Conservation (phyloP, 2,888 invertebrate species). For the Uloborus plumipes region DNA sequence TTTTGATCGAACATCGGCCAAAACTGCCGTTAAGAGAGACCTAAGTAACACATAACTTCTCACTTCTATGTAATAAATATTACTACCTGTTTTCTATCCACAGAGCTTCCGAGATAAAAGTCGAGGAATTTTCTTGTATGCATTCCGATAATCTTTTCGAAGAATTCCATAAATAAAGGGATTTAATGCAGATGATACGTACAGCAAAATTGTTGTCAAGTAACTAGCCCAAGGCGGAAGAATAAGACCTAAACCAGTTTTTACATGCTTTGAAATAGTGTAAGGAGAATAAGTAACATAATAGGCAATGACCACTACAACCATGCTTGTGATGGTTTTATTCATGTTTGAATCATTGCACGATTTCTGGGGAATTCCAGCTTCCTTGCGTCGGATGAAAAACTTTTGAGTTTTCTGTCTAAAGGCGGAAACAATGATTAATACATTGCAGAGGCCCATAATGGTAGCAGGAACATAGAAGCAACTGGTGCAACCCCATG, state of each 20-base stretch:
- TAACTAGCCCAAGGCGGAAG: conserved; percentile 69
- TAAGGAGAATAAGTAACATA: conserved; percentile 71
- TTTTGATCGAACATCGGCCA: no score
- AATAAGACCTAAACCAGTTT: conserved; percentile 67
- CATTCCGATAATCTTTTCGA: conserved; percentile 18
- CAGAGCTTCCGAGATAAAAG: not conserved
- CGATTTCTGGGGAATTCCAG: no score
- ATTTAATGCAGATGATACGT: conserved; percentile 69
- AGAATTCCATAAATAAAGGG: conserved; percentile 69
- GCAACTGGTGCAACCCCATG: not conserved
- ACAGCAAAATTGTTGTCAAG: conserved; percentile 69
- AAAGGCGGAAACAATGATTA: not conserved
- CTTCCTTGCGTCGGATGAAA: no score
- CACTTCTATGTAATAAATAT: no score
- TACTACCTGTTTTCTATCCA: no score
- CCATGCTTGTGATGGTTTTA: not conserved
- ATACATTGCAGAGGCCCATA: not conserved
- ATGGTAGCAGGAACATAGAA: not conserved
- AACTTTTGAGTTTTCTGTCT: not conserved
- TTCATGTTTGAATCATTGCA: not conserved
- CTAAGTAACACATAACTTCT: no score
- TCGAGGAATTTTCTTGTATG: conserved; percentile 8
- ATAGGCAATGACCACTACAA: conserved; percentile 66
- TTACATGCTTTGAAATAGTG: conserved; percentile 70
- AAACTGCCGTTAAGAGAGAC: no score